Evolutionary conservation across 1,140 invertebrate species (phyloP), one percentile per base, ranked within the genome.

Genomic region (Scaptomyza hsui): DNA sequence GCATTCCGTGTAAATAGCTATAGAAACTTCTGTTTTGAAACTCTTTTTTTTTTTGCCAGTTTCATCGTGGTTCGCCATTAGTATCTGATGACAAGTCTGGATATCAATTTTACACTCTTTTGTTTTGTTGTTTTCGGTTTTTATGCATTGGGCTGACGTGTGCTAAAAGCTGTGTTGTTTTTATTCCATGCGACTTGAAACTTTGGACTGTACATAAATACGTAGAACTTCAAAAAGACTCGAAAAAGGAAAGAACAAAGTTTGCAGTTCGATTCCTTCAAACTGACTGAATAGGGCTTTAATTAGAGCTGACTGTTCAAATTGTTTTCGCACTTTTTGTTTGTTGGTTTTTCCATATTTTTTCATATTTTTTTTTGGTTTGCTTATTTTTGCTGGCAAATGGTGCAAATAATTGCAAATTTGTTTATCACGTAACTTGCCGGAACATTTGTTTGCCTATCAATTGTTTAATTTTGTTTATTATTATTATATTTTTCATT

Each of bases 1-100:
- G 45, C 61, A 51, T 42, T 65, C 47, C 19, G 9, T 15, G n/a
- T 9, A 57, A 51, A 64, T 18, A 51, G 26, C 29, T 24, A 29
- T 18, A 45, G 47, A 48, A 70, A 71, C 13, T 57, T 57, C 39
- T 57, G 44, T 15, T 52, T 59, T 49, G 44, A 62, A 70, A 64
- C 16, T 2, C 7, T 41, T 41, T 18, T 12, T 13, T 52, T 19
- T 18, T 24, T n/a, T n/a, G n/a, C n/a, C 44, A 21, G 44, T 45
- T 21, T 41, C 19, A 37, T 16, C 10, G 3, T 13, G 3, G 5
- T 42, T 42, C 2, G n/a, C 35, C 24, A n/a, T 15, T 6, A 18
- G 19, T 35, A 37, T 18, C 51, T 19, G 13, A 16, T 37, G 13
- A 55, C 21, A 13, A 49, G 24, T 59, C 12, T 18, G 35, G 12